Conservation (phyloP, 2,888 invertebrate genomes). For the Eumacrocentrus americanus region DNA sequence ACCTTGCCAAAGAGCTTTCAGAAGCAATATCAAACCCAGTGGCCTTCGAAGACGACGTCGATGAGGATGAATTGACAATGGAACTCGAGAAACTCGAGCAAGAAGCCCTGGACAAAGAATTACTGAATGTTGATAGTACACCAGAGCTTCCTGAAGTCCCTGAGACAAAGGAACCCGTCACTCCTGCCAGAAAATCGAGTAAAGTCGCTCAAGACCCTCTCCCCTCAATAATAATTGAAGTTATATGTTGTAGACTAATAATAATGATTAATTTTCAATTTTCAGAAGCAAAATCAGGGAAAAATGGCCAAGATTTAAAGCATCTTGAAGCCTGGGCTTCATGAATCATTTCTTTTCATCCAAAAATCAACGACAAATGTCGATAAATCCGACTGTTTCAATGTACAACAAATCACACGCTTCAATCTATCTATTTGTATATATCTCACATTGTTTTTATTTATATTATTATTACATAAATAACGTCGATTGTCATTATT, state of each 20-base stretch:
- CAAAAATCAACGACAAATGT: too few relatives aligned
- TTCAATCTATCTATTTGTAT: too few relatives aligned
- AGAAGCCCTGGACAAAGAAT: slow-evolving; percentile 86
- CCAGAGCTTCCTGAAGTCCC: slow-evolving; percentile 74
- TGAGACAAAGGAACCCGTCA: slow-evolving; percentile 66
- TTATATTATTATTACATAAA: too few relatives aligned
- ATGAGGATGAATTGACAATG: slow-evolving; percentile 86
- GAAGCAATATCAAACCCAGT: slow-evolving; percentile 98
- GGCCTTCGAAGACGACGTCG: slow-evolving; percentile 89
- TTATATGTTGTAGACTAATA: not conserved
- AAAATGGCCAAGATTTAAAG: slow-evolving; percentile 77
- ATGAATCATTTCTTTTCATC: slow-evolving; percentile 65
- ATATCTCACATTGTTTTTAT: too few relatives aligned
- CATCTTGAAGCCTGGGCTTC: slow-evolving; percentile 79
- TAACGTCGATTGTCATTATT: too few relatives aligned
- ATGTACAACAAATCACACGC: too few relatives aligned
- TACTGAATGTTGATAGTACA: slow-evolving; percentile 77
- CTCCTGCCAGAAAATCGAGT: slow-evolving; percentile 54
- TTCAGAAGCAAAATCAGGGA: slow-evolving; percentile 65
- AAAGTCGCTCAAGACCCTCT: too few relatives aligned
- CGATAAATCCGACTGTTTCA: too few relatives aligned
- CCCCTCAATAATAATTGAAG: too few relatives aligned
- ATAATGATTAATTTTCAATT: slow-evolving; percentile 41
- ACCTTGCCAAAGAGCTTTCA: slow-evolving; percentile 96
- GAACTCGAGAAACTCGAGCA: slow-evolving; percentile 89